A percentile compares a stretch with the other conserved stretches of the same genome.
Conservation (phyloP, 2,797 vertebrate genomes). For the Macropus fuliginosus region DNA sequence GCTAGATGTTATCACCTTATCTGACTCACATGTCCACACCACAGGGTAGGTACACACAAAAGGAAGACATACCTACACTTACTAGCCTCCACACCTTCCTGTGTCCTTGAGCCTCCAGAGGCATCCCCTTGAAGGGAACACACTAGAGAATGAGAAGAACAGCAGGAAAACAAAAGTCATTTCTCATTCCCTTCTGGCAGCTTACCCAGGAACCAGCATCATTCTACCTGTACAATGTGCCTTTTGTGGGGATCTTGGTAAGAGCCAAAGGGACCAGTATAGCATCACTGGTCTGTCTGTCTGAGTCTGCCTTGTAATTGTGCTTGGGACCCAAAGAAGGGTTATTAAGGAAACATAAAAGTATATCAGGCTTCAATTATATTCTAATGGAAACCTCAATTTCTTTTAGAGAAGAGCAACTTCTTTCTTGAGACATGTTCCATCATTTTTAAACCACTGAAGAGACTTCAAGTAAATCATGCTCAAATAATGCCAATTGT, state of each 20-base stretch:
- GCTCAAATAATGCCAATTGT: not conserved
- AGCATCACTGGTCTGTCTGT: slow-evolving; percentile 32
- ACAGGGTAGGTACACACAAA: not conserved
- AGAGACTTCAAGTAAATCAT: not conserved
- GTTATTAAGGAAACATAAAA: accelerated
- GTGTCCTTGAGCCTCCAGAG: slow-evolving; percentile 75
- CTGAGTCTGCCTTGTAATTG: not conserved
- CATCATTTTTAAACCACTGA: not conserved
- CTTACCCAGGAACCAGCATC: slow-evolving; percentile 27
- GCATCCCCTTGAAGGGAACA: slow-evolving; percentile 62
- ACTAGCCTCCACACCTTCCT: slow-evolving; percentile 5
- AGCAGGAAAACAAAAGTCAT: slow-evolving; percentile 59
- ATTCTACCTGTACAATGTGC: slow-evolving; percentile 26
- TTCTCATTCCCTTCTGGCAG: slow-evolving; percentile 14
- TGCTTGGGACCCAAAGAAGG: not conserved
- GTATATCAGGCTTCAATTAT: not conserved
- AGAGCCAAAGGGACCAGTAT: slow-evolving; percentile 21
- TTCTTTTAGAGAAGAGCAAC: not conserved
- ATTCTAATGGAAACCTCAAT: not conserved
- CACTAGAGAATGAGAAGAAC: slow-evolving; percentile 45
- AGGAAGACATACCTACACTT: not conserved
- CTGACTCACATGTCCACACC: not conserved
- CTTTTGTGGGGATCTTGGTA: slow-evolving; percentile 40
- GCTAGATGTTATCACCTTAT: not conserved
- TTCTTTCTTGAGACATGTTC: not conserved